Evolutionary conservation across 2,888 invertebrate species (phyloP).

Genomic region (Charanyca ferruginea): DNA sequence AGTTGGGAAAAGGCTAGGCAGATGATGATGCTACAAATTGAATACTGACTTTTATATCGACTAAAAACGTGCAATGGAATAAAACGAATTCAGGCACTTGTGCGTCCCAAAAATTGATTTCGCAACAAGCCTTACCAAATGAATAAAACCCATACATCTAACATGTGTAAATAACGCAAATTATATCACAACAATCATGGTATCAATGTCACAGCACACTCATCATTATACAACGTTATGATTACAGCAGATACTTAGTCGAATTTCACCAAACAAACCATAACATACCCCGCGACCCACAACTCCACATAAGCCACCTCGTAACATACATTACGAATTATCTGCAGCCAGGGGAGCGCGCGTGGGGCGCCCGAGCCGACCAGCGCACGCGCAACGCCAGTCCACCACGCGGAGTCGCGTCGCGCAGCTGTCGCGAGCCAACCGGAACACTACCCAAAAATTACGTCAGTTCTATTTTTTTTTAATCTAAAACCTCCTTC

Average conservation of each 20-base stretch:
- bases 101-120: neutral
- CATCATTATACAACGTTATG: constrained; percentile 50
- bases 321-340: constrained; percentile 83
- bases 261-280: constrained; percentile 67
- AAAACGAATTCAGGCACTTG: neutral
- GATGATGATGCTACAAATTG: no score
- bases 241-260: constrained; percentile 58
- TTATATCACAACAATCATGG: constrained; percentile 28
- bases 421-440: constrained; percentile 82
- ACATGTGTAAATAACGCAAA: constrained; percentile 2
- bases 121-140: neutral
- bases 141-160: neutral
- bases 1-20: no score
- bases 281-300: constrained; percentile 77
- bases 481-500: constrained; percentile 42
- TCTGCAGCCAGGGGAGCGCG: constrained; percentile 72
- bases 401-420: constrained; percentile 84
- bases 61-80: neutral
- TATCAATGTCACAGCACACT: constrained; percentile 51
- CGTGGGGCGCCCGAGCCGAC: constrained; percentile 70
- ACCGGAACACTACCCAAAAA: constrained; percentile 62
- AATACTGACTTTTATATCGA: no score
- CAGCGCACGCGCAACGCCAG: constrained; percentile 78
- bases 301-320: constrained; percentile 82
- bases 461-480: constrained; percentile 68